Evolutionary conservation across 2,113 vertebrate genomes (phyloP).

Genomic region (Arvicanthis niloticus): DNA sequence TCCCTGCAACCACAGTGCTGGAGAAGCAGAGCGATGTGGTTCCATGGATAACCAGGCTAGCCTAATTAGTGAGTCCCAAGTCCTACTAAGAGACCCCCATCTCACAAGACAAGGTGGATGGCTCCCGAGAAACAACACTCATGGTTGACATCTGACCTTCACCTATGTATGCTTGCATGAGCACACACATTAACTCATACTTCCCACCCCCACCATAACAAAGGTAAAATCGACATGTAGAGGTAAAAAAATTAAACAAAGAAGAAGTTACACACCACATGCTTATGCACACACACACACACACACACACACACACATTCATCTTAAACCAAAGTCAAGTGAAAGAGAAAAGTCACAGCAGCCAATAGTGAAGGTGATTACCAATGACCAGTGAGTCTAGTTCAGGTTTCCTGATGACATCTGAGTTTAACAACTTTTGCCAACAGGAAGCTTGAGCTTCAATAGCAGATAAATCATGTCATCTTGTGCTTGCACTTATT

Average conservation of each 20-base stretch:
- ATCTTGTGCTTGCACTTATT: not conserved
- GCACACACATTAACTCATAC: not conserved
- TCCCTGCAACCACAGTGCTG: not conserved
- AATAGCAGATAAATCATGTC: not conserved
- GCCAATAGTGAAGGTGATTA: not conserved
- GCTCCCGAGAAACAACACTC: not conserved
- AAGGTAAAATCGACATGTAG: not conserved
- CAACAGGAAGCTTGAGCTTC: not conserved
- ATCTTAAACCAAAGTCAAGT: too few species aligned
- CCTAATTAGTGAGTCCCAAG: not conserved
- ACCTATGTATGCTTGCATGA: not conserved
- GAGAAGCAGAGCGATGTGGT: not conserved
- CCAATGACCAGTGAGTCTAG: not conserved
- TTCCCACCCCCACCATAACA: not conserved
- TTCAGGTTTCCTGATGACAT: not conserved
- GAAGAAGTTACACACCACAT: not conserved
- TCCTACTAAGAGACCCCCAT: not conserved
- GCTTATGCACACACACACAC: not conserved
- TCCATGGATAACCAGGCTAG: not conserved
- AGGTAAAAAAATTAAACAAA: not conserved
- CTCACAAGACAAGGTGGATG: not conserved
- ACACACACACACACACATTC: not conserved
- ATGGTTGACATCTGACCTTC: not conserved
- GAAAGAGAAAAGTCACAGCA: not conserved
- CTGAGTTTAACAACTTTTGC: not conserved